Percentiles rank a stretch among this genome's conserved stretches.
phyloP scores from a whole-genome alignment of 2,113 vertebrate species.

The Peucedramus taeniatus region DNA sequence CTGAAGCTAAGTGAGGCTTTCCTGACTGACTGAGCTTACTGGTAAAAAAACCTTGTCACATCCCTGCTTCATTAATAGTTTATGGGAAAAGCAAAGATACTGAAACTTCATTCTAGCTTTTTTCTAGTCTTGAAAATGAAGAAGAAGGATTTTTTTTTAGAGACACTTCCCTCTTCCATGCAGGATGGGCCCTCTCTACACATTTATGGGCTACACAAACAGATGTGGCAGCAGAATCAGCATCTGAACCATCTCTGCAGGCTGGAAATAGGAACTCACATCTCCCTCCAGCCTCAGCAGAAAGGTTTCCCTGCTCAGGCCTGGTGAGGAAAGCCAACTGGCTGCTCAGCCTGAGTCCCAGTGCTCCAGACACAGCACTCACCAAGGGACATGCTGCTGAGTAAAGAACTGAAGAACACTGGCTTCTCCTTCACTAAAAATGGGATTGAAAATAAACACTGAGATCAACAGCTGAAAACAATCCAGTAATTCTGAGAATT shows the following conservation, averaged over 20 bases:
- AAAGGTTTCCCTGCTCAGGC: background rate
- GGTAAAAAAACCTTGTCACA: background rate
- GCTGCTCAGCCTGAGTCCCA: background rate
- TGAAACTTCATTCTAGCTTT: background rate
- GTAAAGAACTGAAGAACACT: background rate
- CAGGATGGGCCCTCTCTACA: background rate
- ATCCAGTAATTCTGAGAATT: background rate
- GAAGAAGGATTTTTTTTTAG: background rate
- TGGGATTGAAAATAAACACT: conserved; percentile 18
- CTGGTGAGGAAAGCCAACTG: background rate
- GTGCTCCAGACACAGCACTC: background rate
- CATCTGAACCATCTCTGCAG: background rate
- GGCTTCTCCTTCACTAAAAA: background rate
- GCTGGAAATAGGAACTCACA: background rate
- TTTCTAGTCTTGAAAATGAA: background rate
- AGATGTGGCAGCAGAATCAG: background rate
- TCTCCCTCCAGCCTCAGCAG: background rate
- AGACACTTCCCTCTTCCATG: background rate
- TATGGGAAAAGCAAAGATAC: background rate
- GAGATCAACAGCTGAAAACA: conserved; percentile 5
- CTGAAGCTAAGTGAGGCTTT: background rate
- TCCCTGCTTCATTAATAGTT: background rate
- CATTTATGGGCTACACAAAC: background rate
- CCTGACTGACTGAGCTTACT: background rate
- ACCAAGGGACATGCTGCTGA: background rate